Base-by-base conservation (phyloP, 2,888 invertebrate species). In the Drosophila prostipennis region DNA sequence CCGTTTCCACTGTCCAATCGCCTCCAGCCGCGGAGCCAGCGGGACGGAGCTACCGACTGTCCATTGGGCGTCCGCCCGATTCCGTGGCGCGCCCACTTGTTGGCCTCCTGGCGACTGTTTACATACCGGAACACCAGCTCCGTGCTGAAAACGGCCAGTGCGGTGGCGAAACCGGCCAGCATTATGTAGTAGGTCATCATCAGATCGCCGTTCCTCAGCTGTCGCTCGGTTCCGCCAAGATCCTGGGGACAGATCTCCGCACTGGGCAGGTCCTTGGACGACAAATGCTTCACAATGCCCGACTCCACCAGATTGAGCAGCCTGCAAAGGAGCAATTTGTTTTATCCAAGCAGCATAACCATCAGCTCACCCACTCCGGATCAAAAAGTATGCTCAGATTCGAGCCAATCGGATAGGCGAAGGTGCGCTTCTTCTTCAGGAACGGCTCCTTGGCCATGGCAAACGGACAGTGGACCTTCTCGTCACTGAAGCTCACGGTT, bases 191-290 rank as follows among this genome's bases (percentile, higher is more conserved):
- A 97, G 0, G 97, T 97, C 93, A 96, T 95, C 79, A 94, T 91
- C 1, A 97, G 93, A 90, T 97, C 97, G 4, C 94, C 93, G 88
- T 96, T 96, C 72, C 95, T 92, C 7, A 97, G 92, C 87, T 95
- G 95, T 0, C 97, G 93, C 85, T 97, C 97, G 42, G 95, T 96
- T 61, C 96, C 96, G 77, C 95, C 96, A 76, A 97, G 92, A 91
- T 97, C 95, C 55, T 96, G 93, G 0, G 97, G 97, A 78, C 97
- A 97, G 48, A 97, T 96, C 88, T 95, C 94, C 0, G 96, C 95
- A 75, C 94, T 93, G 0, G 97, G 96, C 76, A 96, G 90, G 74
- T 94, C 93, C 68, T 93, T 92, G 1, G 92, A 92, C 54, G 95
- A 93, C 53, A 95, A 93, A 80, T 94, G 95, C 72, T 94, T 94